Conservation (phyloP, 2,113 vertebrate species). For the Pungitius pungitius region DNA sequence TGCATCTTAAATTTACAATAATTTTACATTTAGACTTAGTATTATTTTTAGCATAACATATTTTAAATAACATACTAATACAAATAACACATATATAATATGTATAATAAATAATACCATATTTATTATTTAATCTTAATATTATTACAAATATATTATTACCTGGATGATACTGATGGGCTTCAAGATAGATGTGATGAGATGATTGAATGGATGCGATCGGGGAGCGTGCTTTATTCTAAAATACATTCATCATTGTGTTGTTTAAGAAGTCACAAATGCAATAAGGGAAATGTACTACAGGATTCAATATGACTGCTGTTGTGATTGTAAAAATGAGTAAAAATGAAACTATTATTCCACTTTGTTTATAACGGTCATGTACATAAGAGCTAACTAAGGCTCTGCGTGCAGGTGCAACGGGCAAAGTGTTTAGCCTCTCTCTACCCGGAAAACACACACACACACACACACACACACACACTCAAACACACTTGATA, state of each 20-base stretch:
- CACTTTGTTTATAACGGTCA: slow-evolving; percentile 8
- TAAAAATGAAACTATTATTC: background rate
- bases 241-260: background rate
- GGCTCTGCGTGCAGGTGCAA: slow-evolving; percentile 79
- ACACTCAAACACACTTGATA: slow-evolving; percentile 47
- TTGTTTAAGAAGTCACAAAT: background rate
- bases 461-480: slow-evolving; percentile 33
- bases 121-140: background rate
- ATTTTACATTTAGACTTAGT: background rate
- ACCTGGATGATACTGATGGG: background rate
- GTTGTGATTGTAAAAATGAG: background rate
- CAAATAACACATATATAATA: background rate
- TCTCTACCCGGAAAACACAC: slow-evolving; percentile 13
- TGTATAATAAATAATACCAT: background rate
- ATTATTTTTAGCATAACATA: background rate
- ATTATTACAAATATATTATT: background rate
- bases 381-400: slow-evolving; percentile 57
- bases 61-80: background rate
- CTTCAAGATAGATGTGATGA: background rate
- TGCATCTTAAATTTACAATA: background rate
- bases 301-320: background rate
- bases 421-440: slow-evolving; percentile 76
- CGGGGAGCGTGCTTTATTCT: background rate
- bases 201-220: background rate
- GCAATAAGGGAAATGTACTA: background rate